Base-by-base conservation (phyloP, 1,140 invertebrate genomes). In the Palaemon carinicauda region DNA sequence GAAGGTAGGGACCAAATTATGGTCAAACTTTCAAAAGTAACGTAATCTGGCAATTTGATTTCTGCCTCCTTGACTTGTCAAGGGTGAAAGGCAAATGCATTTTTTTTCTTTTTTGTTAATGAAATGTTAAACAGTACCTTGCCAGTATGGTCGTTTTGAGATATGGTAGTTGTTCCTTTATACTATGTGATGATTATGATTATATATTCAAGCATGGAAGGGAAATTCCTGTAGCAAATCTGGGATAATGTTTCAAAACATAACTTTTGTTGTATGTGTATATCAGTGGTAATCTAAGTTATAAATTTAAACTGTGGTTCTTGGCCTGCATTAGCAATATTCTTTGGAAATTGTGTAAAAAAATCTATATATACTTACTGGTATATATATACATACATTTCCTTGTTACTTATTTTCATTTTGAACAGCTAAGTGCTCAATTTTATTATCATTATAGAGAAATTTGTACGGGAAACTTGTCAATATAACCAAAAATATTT, bases 151-250 rank as follows among this genome's bases (percentile, higher is more conserved):
- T 73, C 74, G 52, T 82, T 69, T 54, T 74, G 80, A 82, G 80
- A 74, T 65, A 82, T 82, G 80, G 80, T 82, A 82, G 80, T 82
- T 82, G 80, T 82, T 82, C 80, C 80, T 82, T 82, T 82, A 65
- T 51, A 81, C 65, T 80, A 74, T 74, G 71, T 21, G 21, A 52
- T 82, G 69, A 82, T 54, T 51, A 29, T 82, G 60, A 74, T 73
- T 82, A 82, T 74, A 73, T 52, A 71, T 74, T 52, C 27, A 50
- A 27, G 33, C 50, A 65, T 29, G 41, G 21, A 52, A 56, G 69
- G 41, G 50, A 65, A 65, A 19, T 80, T 56, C 74, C 24, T 52
- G 69, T 53, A 51, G 60, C 50, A 54, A 74, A 5, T 74, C 54
- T 17, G 80, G 52, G 80, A 82, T 50, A 82, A 54, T 82, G 80